phyloP scores from a whole-genome alignment of 2,113 vertebrate species.

The Lophochroa leadbeateri region DNA sequence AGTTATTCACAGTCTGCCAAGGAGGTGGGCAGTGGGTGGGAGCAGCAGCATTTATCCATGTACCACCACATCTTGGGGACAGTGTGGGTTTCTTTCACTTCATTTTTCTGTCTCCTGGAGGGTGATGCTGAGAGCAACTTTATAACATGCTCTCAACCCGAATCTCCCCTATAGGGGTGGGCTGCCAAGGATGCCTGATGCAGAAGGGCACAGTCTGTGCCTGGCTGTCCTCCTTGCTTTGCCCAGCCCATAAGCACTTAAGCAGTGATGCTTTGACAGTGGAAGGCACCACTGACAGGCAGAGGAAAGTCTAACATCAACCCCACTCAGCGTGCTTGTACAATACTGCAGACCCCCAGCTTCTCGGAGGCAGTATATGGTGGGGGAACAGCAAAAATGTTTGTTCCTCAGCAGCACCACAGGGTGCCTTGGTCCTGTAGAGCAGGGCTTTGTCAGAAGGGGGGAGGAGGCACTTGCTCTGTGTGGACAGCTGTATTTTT shows the following conservation, averaged over 20 bases:
- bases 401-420: neutral
- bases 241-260: neutral
- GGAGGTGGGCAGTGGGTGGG: neutral
- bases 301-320: neutral
- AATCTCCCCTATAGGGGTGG: neutral
- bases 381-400: neutral
- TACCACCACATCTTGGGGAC: neutral
- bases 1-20: neutral
- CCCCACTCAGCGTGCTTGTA: accelerated
- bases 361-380: neutral
- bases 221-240: neutral
- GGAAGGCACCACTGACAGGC: neutral
- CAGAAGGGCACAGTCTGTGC: neutral
- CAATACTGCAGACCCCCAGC: neutral
- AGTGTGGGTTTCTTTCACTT: neutral
- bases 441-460: neutral
- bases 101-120: neutral
- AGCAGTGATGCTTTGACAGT: neutral
- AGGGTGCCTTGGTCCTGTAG: neutral
- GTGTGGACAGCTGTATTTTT: neutral
- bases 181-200: neutral
- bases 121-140: neutral
- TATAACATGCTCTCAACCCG: neutral
- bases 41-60: neutral
- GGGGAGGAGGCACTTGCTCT: neutral